phyloP scores from a whole-genome alignment of 2,888 invertebrate genomes.

The Sarcophaga caerulescens region DNA sequence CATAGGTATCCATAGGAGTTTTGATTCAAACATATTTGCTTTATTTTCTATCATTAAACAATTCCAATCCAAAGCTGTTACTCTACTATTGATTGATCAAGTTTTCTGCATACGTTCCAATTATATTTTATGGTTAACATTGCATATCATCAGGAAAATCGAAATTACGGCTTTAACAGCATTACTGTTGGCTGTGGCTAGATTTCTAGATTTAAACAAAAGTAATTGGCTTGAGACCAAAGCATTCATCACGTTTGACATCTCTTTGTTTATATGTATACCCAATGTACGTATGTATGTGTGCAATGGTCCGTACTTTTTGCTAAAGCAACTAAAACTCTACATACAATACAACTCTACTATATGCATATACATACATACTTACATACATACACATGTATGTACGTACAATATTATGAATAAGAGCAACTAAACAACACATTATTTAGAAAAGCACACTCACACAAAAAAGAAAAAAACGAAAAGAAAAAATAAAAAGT shows the following conservation, averaged over 20 bases:
- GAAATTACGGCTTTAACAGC: conserved; percentile 45
- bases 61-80: no score
- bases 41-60: no score
- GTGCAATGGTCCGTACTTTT: background rate
- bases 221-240: conserved; percentile 64
- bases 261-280: conserved; percentile 32
- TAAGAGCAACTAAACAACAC: background rate
- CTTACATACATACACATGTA: background rate
- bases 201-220: conserved; percentile 56
- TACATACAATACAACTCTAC: background rate
- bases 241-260: conserved; percentile 63
- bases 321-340: conserved; percentile 28
- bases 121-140: no score
- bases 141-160: conserved; percentile 4
- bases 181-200: conserved; percentile 56
- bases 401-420: background rate
- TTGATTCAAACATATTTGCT: no score
- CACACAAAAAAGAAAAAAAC: conserved; percentile 19
- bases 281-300: background rate
- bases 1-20: no score
- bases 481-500: conserved; percentile 33
- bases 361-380: no score
- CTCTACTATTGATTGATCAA: no score
- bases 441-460: conserved; percentile 1
- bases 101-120: no score